Percentiles rank a stretch among this genome's conserved stretches.
phyloP scores from a whole-genome alignment of 2,113 vertebrate genomes.

The Ptychochromis oligacanthus region DNA sequence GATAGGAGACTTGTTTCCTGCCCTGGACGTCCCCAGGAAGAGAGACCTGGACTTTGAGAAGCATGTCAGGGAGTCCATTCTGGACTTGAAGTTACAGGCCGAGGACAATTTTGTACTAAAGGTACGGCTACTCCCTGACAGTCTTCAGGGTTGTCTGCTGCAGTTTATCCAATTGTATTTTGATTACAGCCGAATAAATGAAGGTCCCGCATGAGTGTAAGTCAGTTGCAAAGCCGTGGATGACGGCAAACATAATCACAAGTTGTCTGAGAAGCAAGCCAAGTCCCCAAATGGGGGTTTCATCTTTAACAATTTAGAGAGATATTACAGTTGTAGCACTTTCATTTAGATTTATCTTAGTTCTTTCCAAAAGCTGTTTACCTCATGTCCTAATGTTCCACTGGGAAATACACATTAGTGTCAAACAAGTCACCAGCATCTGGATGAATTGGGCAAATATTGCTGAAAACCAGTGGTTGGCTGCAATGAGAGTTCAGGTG shows the following conservation, averaged over 20 bases:
- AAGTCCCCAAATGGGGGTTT: constrained; percentile 46
- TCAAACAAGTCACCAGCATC: constrained; percentile 65
- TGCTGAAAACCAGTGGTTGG: constrained; percentile 53
- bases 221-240: constrained; percentile 10
- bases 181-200: constrained; percentile 30
- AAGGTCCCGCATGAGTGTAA: not conserved
- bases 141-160: not conserved
- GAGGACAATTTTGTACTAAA: constrained; percentile 97
- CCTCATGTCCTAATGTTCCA: constrained; percentile 56
- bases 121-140: constrained; percentile 78
- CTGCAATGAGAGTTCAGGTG: constrained; percentile 69
- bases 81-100: constrained; percentile 89
- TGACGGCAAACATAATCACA: constrained; percentile 51
- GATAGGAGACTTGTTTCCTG: constrained; percentile 91
- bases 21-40: constrained; percentile 89
- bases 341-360: constrained; percentile 67
- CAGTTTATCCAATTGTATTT: constrained; percentile 37
- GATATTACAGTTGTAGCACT: constrained; percentile 64
- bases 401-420: constrained; percentile 76
- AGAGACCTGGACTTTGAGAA: constrained; percentile 87
- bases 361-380: constrained; percentile 73
- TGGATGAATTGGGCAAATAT: constrained; percentile 79
- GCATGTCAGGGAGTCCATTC: constrained; percentile 84
- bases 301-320: constrained; percentile 58
- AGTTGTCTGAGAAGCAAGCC: constrained; percentile 29